Evolutionary conservation across 2,797 vertebrate genomes (phyloP).

Genomic region (Dipus sagitta): DNA sequence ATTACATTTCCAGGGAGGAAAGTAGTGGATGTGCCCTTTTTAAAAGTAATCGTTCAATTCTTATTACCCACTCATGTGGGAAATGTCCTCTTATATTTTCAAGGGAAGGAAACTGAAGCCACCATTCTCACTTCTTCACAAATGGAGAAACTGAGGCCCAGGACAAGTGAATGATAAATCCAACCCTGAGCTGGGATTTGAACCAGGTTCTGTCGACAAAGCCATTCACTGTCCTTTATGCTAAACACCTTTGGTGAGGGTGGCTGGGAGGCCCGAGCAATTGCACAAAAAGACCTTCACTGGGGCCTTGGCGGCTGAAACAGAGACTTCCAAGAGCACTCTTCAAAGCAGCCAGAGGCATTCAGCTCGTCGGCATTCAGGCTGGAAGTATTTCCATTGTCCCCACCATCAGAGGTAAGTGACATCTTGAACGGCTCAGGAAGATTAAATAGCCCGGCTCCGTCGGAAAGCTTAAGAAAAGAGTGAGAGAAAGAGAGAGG

Average conservation of each 20-base stretch:
- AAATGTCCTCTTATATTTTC: neutral
- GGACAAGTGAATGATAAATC: neutral
- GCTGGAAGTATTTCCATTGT: conserved; percentile 94
- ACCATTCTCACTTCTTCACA: neutral
- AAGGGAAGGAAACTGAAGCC: neutral
- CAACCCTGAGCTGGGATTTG: conserved; percentile 53
- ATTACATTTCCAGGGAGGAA: neutral
- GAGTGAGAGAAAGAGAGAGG: conserved; percentile 80
- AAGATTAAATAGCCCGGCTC: conserved; percentile 99
- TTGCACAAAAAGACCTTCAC: conserved; percentile 88
- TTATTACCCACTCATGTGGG: fast-evolving
- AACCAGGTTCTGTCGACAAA: conserved; percentile 66
- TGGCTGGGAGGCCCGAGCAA: conserved; percentile 86
- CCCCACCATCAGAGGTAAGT: conserved; percentile 96
- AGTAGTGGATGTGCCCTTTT: neutral
- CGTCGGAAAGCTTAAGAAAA: conserved; percentile 94
- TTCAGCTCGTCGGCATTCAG: conserved; percentile 90
- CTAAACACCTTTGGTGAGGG: neutral
- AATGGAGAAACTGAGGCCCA: conserved; percentile 45
- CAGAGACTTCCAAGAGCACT: conserved; percentile 90
- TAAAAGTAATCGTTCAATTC: neutral
- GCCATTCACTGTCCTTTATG: conserved; percentile 53
- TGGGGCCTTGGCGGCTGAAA: conserved; percentile 93
- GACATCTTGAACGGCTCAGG: conserved; percentile 99
- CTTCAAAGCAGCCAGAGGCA: conserved; percentile 91